Evolutionary conservation across 2,888 invertebrate genomes (phyloP).

Genomic region (Pachycephus smyrnensis): DNA sequence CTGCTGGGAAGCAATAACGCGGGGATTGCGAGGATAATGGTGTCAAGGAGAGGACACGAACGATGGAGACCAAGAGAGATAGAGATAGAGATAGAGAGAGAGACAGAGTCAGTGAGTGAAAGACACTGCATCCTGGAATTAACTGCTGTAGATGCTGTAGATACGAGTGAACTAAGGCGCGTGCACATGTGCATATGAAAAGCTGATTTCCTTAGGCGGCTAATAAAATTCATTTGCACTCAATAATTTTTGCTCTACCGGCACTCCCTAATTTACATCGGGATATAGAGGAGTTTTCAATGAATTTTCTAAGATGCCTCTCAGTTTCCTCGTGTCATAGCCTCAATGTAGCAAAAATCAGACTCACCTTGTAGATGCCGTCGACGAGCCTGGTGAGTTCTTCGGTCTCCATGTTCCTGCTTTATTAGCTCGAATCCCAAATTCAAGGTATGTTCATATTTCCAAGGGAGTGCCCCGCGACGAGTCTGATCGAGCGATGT

Average conservation of each 20-base stretch:
- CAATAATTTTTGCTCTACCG: conserved; percentile 36
- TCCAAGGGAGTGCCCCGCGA: conserved; percentile 36
- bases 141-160: not conserved
- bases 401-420: conserved; percentile 80
- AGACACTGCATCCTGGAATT: conserved; percentile 19
- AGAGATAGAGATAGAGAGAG: not conserved
- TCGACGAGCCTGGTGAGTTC: conserved; percentile 91
- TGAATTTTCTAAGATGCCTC: too few species aligned
- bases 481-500: conserved; percentile 38
- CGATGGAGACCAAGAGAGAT: not conserved
- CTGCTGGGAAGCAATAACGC: not conserved
- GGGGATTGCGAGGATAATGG: not conserved
- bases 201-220: conserved; percentile 43
- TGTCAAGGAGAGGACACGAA: not conserved
- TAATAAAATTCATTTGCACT: conserved; percentile 47
- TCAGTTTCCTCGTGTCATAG: too few species aligned
- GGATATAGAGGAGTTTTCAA: too few species aligned
- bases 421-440: conserved; percentile 27
- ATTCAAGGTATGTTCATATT: conserved; percentile 61
- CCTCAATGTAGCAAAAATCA: not conserved
- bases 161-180: not conserved
- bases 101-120: conserved; percentile 1
- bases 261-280: not conserved
- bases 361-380: conserved; percentile 88
- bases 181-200: conserved; percentile 15